These are phyloP conservation scores for Stenodema calcarata DNA, from an alignment of 2,888 invertebrate species.

Conservation along the genomic window DNA sequence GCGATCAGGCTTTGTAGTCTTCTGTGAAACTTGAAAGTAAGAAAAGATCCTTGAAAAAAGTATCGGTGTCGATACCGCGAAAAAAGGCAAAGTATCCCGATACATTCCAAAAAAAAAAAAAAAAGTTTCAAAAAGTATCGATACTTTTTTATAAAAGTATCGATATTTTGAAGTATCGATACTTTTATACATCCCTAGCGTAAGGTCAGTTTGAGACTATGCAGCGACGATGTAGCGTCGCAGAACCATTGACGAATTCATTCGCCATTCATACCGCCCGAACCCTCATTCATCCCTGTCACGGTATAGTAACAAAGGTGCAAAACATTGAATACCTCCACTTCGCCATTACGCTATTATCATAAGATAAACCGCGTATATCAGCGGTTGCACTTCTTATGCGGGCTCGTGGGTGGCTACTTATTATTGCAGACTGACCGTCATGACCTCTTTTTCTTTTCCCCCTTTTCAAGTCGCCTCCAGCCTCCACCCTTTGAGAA, in stretches of 20 bases:
- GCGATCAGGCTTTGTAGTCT: too few relatives aligned
- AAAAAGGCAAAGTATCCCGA: too few relatives aligned
- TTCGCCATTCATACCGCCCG: background rate
- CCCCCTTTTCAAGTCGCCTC: background rate
- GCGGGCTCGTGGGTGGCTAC: background rate
- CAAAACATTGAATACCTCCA: background rate
- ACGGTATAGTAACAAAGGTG: background rate
- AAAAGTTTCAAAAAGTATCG: too few relatives aligned
- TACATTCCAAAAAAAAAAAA: too few relatives aligned
- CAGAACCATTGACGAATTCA: background rate
- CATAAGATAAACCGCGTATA: background rate
- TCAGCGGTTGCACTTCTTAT: background rate
- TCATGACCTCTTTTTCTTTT: background rate
- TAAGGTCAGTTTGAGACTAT: too few relatives aligned
- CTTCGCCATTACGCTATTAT: background rate
- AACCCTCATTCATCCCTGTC: background rate
- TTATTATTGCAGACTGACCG: background rate
- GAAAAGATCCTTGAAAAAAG: too few relatives aligned
- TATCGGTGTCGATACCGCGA: too few relatives aligned
- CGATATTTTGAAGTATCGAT: too few relatives aligned
- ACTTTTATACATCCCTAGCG: too few relatives aligned
- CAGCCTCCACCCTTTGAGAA: background rate
- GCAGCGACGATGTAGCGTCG: too few relatives aligned
- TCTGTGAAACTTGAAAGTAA: too few relatives aligned
- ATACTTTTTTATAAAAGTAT: too few relatives aligned